Base-by-base conservation (phyloP, 2,888 invertebrate species). In the Bombylius discolor region DNA sequence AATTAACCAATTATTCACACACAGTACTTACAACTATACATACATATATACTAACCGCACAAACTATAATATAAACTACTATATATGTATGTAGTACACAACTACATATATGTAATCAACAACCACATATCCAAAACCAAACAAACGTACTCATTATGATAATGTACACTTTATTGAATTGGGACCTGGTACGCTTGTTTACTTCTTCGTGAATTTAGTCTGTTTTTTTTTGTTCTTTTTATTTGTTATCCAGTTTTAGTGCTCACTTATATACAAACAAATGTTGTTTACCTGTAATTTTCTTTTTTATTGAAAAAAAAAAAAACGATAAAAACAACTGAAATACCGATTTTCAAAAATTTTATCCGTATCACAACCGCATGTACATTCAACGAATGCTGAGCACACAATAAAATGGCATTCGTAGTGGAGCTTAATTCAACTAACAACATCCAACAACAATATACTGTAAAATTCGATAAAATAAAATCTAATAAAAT, bases 301-400 rank as follows among this genome's bases (percentile, higher is more conserved):
- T 23, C 23, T 23, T 23, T 23, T 23, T 3, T 23, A 2, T 23
- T 23, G 23, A 23, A 3, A 23, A 3, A 23, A 23, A 23, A 23
- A 23, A 42, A 42, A 42, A 36, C 34, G 34, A 36, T 36, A 23
- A 23, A 23, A 23, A 23, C 23, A 23, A 23, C 23, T 23, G 23
- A 23, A 23, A 23, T 23, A 23, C 23, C 23, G 23, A 23, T 23
- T 23, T 49, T 54, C 45, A 13, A 44, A 47, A 44, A 23, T 23
- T 14, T 36, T 44, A 51, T 39, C 47, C 51, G 55, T 39, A 45
- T 46, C 31, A 55, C 42, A 56, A 55, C 55, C 55, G 57, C 49
- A 57, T 57, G 57, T 51, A 58, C 56, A 52, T 57, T 56, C 59
- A 56, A 57, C 58, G 59, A 59, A 55, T 48, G 58, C 57, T 58